These are phyloP conservation scores for Heliconius nattereri DNA, from an alignment of 1,140 invertebrate genomes.

Conservation along the genomic window DNA sequence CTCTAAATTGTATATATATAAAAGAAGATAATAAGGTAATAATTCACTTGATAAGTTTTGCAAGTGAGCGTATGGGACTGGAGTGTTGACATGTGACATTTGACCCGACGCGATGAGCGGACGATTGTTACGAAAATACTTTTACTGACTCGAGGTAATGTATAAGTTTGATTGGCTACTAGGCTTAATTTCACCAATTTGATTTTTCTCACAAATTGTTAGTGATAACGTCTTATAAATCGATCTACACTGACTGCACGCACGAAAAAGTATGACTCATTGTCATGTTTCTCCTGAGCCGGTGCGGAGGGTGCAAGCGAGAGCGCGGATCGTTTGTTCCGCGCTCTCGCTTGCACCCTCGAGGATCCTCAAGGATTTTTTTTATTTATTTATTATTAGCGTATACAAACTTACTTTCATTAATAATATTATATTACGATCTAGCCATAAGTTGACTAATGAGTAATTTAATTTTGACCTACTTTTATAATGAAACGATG, in stretches of 20 bases:
- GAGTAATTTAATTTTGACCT: no score
- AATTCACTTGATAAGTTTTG: not conserved
- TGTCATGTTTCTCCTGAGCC: no score
- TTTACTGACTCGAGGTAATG: not conserved
- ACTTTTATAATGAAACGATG: no score
- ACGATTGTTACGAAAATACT: conserved; percentile 9
- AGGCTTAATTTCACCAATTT: not conserved
- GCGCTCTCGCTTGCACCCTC: no score
- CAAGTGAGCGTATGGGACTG: not conserved
- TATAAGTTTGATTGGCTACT: not conserved
- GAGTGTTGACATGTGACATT: conserved; percentile 11
- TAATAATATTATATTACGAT: no score
- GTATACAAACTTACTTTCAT: no score
- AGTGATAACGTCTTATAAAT: not conserved
- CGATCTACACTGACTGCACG: not conserved
- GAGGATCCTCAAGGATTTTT: no score
- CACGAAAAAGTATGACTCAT: no score
- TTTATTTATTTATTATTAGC: no score
- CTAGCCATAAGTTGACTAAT: no score
- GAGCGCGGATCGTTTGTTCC: no score
- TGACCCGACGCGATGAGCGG: not conserved
- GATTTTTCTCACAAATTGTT: not conserved
- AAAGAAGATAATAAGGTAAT: not conserved
- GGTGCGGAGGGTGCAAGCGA: no score
- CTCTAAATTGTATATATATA: not conserved